Evolutionary conservation across 2,888 invertebrate species (phyloP).

Genomic region (Zhengitettix transpicula): DNA sequence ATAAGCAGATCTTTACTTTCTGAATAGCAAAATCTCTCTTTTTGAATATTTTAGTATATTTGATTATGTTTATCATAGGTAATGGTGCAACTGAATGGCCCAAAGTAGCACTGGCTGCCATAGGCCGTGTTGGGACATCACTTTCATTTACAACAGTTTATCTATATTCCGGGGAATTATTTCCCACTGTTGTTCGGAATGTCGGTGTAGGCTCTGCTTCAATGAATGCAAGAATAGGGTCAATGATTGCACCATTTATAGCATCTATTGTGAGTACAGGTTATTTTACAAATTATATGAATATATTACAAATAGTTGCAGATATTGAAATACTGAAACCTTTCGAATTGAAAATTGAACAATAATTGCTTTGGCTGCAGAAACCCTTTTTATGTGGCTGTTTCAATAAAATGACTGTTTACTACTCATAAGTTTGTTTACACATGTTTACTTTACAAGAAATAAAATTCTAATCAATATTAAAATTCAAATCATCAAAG

Average conservation of each 20-base stretch:
- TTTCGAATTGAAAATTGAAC: too few relatives aligned
- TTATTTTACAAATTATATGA: too few relatives aligned
- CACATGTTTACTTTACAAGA: too few relatives aligned
- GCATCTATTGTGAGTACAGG: conserved; percentile 37
- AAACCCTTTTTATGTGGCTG: too few relatives aligned
- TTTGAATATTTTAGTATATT: too few relatives aligned
- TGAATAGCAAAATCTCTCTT: background rate
- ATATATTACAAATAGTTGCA: too few relatives aligned
- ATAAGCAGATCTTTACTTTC: background rate
- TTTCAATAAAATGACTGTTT: too few relatives aligned
- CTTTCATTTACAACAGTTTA: conserved; percentile 74
- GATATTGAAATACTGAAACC: too few relatives aligned
- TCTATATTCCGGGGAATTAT: conserved; percentile 73
- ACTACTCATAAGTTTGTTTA: too few relatives aligned
- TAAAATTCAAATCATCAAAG: too few relatives aligned
- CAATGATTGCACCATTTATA: conserved; percentile 70
- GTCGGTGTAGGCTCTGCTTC: conserved; percentile 74
- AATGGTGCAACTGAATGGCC: conserved; percentile 25
- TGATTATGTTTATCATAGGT: background rate
- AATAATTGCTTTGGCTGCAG: too few relatives aligned
- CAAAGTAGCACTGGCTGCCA: conserved; percentile 46
- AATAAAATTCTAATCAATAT: too few relatives aligned
- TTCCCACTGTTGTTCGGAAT: conserved; percentile 77
- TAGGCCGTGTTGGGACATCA: conserved; percentile 66
- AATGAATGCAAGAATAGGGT: conserved; percentile 70